Evolutionary conservation across 2,113 vertebrate species (phyloP).

Genomic region (Pampusana beccarii): DNA sequence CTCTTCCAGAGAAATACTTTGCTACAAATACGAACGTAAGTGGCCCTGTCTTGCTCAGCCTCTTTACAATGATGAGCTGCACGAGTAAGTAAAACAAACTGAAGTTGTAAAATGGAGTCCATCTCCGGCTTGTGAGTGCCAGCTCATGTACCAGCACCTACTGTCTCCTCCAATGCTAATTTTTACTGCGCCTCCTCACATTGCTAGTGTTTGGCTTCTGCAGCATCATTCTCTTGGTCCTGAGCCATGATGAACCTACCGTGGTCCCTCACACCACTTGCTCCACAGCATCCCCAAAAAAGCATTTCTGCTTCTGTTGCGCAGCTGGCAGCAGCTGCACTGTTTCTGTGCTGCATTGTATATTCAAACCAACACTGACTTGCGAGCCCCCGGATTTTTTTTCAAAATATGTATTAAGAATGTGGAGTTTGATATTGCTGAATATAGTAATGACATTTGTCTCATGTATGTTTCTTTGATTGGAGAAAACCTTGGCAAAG

Average conservation of each 20-base stretch:
- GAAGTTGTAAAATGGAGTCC: neutral
- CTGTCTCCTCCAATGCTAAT: neutral
- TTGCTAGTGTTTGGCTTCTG: neutral
- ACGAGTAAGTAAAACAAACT: neutral
- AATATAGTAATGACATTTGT: neutral
- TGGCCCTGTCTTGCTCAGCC: neutral
- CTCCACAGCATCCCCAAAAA: neutral
- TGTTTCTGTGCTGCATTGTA: neutral
- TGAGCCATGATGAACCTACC: accelerated
- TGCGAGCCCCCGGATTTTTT: neutral
- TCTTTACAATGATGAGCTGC: neutral
- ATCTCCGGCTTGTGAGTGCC: neutral
- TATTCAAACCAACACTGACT: neutral
- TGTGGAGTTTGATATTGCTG: neutral
- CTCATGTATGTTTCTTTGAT: neutral
- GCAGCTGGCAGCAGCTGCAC: neutral
- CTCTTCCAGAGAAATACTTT: neutral
- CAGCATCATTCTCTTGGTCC: accelerated
- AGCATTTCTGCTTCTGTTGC: neutral
- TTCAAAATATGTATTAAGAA: neutral
- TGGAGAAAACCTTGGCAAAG: neutral
- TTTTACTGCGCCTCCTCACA: neutral
- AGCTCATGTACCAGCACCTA: neutral
- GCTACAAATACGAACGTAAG: accelerated
- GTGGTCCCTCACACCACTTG: accelerated